These are phyloP conservation scores for Halcyon leucocephala DNA, from an alignment of 2,797 vertebrate genomes.

Conservation along the genomic window DNA sequence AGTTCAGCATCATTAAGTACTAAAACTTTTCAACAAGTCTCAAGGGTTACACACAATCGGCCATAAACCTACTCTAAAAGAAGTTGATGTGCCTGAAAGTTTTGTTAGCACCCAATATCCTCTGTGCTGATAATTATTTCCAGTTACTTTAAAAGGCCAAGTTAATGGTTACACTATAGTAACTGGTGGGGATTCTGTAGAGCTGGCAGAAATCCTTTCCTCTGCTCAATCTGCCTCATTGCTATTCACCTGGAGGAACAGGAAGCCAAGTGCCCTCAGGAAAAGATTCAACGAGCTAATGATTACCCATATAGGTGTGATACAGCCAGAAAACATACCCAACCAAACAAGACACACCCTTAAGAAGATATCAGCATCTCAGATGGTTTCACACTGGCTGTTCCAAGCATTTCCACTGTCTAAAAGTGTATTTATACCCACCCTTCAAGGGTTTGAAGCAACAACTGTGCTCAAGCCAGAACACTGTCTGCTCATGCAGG, in stretches of 20 bases:
- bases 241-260: conserved; percentile 40
- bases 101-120: conserved; percentile 9
- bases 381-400: rapidly evolving
- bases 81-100: background rate
- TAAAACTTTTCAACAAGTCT: background rate
- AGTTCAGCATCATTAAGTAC: rapidly evolving
- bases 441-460: background rate
- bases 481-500: background rate
- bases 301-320: conserved; percentile 2
- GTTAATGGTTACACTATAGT: conserved; percentile 55
- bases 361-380: rapidly evolving
- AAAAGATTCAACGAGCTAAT: conserved; percentile 25
- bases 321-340: background rate
- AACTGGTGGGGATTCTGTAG: conserved; percentile 1
- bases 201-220: conserved; percentile 26
- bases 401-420: background rate
- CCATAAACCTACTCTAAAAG: background rate
- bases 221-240: conserved; percentile 32
- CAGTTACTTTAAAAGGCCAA: conserved; percentile 33
- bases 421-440: background rate
- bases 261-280: conserved; percentile 10
- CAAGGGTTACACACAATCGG: background rate
- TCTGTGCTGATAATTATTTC: conserved; percentile 8
- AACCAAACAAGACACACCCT: background rate
- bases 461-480: background rate